These are phyloP conservation scores for Carassius auratus DNA, from an alignment of 2,113 vertebrate species.

Conservation along the genomic window DNA sequence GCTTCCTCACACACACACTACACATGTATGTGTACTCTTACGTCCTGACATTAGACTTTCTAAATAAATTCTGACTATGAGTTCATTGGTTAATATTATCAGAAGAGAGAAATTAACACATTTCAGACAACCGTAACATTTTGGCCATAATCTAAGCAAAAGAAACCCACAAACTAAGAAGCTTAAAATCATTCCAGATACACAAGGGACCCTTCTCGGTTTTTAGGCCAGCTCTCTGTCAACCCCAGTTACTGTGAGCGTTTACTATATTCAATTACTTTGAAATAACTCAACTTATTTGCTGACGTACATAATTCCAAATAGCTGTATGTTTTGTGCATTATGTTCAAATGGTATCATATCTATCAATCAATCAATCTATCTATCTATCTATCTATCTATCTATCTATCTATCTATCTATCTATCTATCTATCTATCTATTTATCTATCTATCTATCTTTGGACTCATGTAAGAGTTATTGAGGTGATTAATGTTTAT, in stretches of 20 bases:
- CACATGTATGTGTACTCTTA: neutral
- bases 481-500: constrained; percentile 14
- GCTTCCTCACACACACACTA: no score
- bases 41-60: neutral
- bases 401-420: neutral
- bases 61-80: neutral
- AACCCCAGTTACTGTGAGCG: neutral
- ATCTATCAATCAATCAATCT: neutral
- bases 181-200: constrained; percentile 48
- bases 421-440: neutral
- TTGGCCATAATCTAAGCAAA: constrained; percentile 26
- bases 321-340: neutral
- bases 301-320: constrained; percentile 9
- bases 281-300: constrained; percentile 34
- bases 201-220: constrained; percentile 31
- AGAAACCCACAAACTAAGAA: constrained; percentile 45
- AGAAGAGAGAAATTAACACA: neutral
- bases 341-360: neutral
- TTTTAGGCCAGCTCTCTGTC: constrained; percentile 47
- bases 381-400: neutral
- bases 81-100: neutral
- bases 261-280: constrained; percentile 37
- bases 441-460: neutral
- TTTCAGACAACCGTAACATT: constrained; percentile 44
- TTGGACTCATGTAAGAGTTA: constrained; percentile 29